These are phyloP conservation scores for Gallinago paraguaiae DNA, from an alignment of 2,113 vertebrate species.

Conservation along the genomic window DNA sequence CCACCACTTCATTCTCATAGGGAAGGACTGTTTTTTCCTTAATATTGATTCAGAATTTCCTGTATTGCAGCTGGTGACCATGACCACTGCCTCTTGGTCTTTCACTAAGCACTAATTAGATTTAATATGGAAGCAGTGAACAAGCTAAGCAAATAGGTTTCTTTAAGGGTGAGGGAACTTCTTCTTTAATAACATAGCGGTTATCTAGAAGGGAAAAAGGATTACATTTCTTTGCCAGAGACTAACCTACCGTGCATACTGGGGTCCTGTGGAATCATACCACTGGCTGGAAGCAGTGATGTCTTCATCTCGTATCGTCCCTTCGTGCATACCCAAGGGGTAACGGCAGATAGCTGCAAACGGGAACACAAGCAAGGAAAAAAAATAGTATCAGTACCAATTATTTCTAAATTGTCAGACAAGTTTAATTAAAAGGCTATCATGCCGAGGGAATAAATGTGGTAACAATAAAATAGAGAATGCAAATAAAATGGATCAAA, in stretches of 20 bases:
- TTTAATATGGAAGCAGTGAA: background rate
- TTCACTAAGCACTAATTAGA: background rate
- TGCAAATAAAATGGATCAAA: background rate
- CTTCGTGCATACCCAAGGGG: constrained; percentile 88
- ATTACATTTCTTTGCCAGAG: background rate
- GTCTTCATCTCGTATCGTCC: constrained; percentile 83
- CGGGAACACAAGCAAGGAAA: background rate
- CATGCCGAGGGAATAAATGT: background rate
- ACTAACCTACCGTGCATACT: constrained; percentile 83
- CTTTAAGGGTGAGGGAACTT: background rate
- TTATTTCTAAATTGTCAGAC: background rate
- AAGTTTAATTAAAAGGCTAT: background rate
- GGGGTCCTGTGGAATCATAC: constrained; percentile 87
- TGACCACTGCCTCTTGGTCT: background rate
- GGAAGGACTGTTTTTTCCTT: background rate
- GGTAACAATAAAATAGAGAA: background rate
- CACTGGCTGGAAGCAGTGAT: constrained; percentile 91
- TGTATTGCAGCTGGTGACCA: background rate
- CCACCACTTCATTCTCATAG: background rate
- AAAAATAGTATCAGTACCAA: background rate
- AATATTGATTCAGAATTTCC: background rate
- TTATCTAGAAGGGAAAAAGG: background rate
- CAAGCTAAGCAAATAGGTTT: background rate
- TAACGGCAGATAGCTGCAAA: constrained; percentile 85
- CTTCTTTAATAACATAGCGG: background rate